Evolutionary conservation across 2,797 vertebrate species (phyloP), one percentile per base, ranked within the genome.

Genomic region (Naso thynnoides): DNA sequence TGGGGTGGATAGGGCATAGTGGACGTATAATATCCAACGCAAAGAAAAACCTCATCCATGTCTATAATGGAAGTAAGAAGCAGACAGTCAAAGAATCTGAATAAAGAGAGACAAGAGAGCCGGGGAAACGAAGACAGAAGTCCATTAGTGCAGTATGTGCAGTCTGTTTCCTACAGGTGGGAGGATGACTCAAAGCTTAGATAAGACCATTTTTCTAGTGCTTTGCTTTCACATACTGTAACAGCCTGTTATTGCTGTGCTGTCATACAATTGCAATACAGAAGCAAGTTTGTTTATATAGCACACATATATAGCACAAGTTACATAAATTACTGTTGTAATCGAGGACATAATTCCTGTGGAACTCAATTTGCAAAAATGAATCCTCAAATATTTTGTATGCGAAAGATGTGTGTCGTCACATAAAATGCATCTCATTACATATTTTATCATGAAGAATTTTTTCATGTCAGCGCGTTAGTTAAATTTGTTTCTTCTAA

Each of bases 21-120:
- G 54, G 68, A 84, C 78, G 47, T 73, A 77, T 62, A 70, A 84
- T 82, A 88, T 86, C 67, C 78, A 73, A 90, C 80, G 64, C 57
- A 81, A 81, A 79, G 47, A 73, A 82, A 63, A 58, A 53, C 79
- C 59, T 82, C 56, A 75, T 70, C 67, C n/a, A 33, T 64, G 78
- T 80, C 61, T 27, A 36, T 11, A 19, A 77, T 67, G 65, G 54
- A 84, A 79, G 79, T 83, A 79, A 53, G 86, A 85, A 79, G 11
- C n/a, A 67, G 67, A 60, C 45, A 65, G 52, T 73, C 55, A 74
- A 71, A 86, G 38, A 79, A 71, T 64, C 55, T 49, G 50, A 54
- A 39, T 69, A 53, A 70, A 23, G 49, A 33, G 44, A 76, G 53
- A 63, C 39, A 38, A 49, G 70, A 59, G 57, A 70, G 58, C 4